Evolutionary conservation across 1,140 invertebrate genomes (phyloP).

Genomic region (Drosophila pruinosa): DNA sequence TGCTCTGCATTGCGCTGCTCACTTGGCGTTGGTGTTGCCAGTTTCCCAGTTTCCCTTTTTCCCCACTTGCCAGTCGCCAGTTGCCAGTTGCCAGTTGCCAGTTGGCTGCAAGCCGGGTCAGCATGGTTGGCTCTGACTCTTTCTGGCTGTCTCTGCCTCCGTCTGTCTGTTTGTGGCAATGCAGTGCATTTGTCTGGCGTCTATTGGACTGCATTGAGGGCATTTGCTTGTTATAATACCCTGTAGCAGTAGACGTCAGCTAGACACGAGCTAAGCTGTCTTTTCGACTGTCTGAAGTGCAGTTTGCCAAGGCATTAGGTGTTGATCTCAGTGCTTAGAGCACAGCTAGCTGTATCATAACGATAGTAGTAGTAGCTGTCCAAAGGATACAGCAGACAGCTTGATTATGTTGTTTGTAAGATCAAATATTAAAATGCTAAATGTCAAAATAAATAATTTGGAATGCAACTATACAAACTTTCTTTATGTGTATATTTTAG

Average conservation of each 20-base stretch:
- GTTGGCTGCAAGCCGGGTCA: slow-evolving; percentile 29
- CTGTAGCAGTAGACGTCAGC: slow-evolving; percentile 1
- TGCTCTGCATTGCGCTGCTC: slow-evolving; percentile 56
- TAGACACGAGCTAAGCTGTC: background rate
- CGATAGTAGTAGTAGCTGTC: too few relatives aligned
- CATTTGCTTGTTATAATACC: slow-evolving; percentile 52
- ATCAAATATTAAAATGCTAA: too few relatives aligned
- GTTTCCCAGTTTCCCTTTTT: too few relatives aligned
- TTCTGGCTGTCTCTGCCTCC: slow-evolving; percentile 32
- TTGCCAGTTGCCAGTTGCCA: background rate
- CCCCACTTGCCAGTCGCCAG: background rate
- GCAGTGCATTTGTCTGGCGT: slow-evolving; percentile 75
- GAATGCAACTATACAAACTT: too few relatives aligned
- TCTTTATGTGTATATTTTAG: too few relatives aligned
- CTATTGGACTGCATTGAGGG: slow-evolving; percentile 44
- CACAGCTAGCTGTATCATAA: too few relatives aligned
- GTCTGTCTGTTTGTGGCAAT: slow-evolving; percentile 69
- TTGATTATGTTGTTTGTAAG: background rate
- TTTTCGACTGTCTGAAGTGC: background rate
- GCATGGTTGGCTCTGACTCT: background rate
- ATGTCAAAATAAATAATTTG: too few relatives aligned
- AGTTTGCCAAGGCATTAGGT: background rate
- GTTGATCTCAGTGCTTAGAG: background rate
- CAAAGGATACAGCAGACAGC: background rate
- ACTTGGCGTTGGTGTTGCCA: slow-evolving; percentile 42